Evolutionary conservation across 2,888 invertebrate species (phyloP), one percentile per base, ranked within the genome.

Genomic region (Leptinotarsa tumamoca): DNA sequence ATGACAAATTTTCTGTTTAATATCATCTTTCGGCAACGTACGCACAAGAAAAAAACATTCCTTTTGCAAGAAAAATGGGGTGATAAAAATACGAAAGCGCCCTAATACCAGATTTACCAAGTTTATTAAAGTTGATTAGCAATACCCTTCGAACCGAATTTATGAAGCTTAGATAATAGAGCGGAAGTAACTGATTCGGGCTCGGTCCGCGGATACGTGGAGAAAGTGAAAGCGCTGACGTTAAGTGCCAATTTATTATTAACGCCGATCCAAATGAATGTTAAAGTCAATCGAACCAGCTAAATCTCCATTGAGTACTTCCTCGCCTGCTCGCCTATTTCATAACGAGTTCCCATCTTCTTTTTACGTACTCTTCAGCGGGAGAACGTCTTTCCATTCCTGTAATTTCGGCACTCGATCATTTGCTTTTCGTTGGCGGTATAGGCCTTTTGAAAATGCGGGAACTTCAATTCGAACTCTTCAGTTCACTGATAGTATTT

Each of bases 251-350:
- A 79, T 78, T 78, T 80, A 79, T 81, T 80, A 82, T 81, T 80
- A 80, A 80, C 75, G 82, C 76, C 80, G 74, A 80, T 79, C 78
- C 71, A 71, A 76, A 81, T 80, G 78, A 80, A 81, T 80, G 75
- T 81, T 76, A 79, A 82, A 82, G 78, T 80, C 78, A 79, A 80
- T 82, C 79, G 82, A 80, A 80, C 76, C 78, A 75, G 56, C 79
- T 72, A 77, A 82, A 80, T 80, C 79, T 79, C 75, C 75, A 77
- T 76, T 75, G 76, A 79, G 75, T 73, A 78, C 75, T 79, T 78
- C 69, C 73, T 72, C 78, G 56, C 67, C 77, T 73, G 63, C 18
- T 58, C 70, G n/a, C 61, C 58, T 10, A 74, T 78, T 77, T 78
- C 76, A 71, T 79, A 78, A 78, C 79, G 77, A 79, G 74, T 76